phyloP scores from a whole-genome alignment of 2,888 invertebrate species.

The Mimumesa dahlbomi region DNA sequence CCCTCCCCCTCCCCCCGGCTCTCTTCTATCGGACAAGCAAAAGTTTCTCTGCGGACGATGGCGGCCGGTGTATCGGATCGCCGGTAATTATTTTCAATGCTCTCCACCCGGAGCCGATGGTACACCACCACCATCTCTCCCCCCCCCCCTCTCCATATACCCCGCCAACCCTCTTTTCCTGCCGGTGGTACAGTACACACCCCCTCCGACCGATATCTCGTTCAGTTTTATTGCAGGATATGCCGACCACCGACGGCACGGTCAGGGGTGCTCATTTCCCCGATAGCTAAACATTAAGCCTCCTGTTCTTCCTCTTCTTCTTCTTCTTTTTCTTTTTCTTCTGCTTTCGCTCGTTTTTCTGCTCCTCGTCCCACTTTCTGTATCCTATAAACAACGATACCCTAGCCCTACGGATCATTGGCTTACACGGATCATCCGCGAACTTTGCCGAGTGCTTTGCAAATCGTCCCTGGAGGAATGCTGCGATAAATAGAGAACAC shows the following conservation, averaged over 20 bases:
- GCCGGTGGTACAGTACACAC: slow-evolving; percentile 27
- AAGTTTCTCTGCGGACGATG: slow-evolving; percentile 37
- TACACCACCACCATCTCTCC: not conserved
- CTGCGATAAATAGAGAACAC: no score
- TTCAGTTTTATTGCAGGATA: slow-evolving; percentile 71
- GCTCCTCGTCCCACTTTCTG: no score
- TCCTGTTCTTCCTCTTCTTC: not conserved
- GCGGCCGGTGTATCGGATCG: slow-evolving; percentile 53
- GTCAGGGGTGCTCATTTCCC: slow-evolving; percentile 60
- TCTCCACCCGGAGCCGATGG: not conserved
- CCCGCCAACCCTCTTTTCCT: slow-evolving; percentile 12
- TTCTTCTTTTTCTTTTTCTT: no score
- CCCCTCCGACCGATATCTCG: slow-evolving; percentile 43
- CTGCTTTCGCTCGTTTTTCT: no score
- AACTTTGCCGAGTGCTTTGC: no score
- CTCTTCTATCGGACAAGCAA: slow-evolving; percentile 10
- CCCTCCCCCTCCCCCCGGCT: no score
- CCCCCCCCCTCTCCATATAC: no score
- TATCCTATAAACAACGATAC: no score
- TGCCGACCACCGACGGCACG: slow-evolving; percentile 54
- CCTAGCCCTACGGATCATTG: no score
- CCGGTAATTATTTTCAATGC: slow-evolving; percentile 63
- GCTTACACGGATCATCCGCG: no score
- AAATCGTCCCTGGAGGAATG: no score
- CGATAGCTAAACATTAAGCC: slow-evolving; percentile 46